phyloP scores from a whole-genome alignment of 2,888 invertebrate species.

The Drosophila aldrichi region DNA sequence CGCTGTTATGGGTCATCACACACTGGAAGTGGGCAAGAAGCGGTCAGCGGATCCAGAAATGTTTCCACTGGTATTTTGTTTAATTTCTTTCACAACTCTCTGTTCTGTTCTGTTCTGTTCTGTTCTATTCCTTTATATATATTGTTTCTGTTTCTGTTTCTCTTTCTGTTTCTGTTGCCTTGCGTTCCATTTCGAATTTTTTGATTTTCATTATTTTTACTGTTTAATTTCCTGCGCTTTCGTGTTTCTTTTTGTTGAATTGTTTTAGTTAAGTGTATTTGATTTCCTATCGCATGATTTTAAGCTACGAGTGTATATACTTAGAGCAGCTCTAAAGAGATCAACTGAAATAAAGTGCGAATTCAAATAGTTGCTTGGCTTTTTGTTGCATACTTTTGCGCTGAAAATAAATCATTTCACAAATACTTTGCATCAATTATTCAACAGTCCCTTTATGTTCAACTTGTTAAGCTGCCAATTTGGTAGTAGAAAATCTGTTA shows the following conservation, averaged over 20 bases:
- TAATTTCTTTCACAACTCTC: conserved; percentile 57
- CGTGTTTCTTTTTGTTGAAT: conserved; percentile 5
- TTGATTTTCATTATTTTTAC: conserved; percentile 27
- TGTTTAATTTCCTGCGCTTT: conserved; percentile 26
- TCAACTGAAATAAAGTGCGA: background rate
- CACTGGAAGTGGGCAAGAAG: conserved; percentile 97
- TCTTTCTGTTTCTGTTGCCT: conserved; percentile 38
- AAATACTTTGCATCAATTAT: background rate
- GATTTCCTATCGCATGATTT: conserved; percentile 49
- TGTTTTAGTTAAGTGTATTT: conserved; percentile 26
- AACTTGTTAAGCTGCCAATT: no score
- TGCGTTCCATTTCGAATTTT: conserved; percentile 34
- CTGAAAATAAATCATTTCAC: background rate
- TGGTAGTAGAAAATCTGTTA: no score
- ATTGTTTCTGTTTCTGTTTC: conserved; percentile 37
- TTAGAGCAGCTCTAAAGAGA: background rate
- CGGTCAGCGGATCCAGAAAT: conserved; percentile 95
- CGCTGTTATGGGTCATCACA: conserved; percentile 83
- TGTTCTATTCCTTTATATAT: conserved; percentile 14
- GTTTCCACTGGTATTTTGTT: conserved; percentile 93
- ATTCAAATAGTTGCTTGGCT: background rate
- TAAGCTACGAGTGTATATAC: conserved; percentile 11
- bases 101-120: background rate
- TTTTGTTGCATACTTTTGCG: conserved; percentile 1
- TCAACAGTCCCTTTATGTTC: no score